phyloP scores from a whole-genome alignment of 2,797 vertebrate genomes.

The Labroides dimidiatus region DNA sequence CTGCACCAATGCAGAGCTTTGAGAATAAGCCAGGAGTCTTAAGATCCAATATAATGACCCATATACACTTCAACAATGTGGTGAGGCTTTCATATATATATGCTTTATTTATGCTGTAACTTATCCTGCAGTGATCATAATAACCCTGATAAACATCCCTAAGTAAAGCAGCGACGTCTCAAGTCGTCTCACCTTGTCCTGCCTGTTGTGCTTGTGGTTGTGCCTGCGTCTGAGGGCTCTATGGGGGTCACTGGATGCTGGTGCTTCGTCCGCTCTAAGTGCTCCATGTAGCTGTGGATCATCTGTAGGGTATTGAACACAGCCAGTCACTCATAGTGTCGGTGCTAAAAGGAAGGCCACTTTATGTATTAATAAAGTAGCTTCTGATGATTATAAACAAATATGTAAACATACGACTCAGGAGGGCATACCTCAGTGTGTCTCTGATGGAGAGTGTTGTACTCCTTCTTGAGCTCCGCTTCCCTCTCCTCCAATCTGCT shows the following conservation, averaged over 20 bases:
- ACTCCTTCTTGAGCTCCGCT: conserved; percentile 96
- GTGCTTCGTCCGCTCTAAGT: conserved; percentile 96
- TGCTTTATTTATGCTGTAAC: too few relatives aligned
- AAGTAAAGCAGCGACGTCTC: too few relatives aligned
- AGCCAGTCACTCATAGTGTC: background rate
- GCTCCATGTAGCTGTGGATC: conserved; percentile 99
- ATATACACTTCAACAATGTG: too few relatives aligned
- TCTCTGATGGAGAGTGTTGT: conserved; percentile 93
- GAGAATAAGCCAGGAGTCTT: background rate
- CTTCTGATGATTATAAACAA: too few relatives aligned
- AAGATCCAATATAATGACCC: background rate
- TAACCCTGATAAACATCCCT: too few relatives aligned
- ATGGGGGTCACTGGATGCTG: conserved; percentile 85
- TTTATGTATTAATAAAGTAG: too few relatives aligned
- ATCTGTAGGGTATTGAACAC: conserved; percentile 81
- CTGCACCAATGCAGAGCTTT: conserved; percentile 2
- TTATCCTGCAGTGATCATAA: too few relatives aligned
- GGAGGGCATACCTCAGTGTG: conserved; percentile 91
- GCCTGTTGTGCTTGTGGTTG: conserved; percentile 76
- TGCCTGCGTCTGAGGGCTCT: conserved; percentile 88
- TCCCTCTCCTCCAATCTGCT: conserved; percentile 96
- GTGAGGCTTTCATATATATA: too few relatives aligned
- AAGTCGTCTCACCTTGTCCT: conserved; percentile 88
- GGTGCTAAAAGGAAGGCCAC: background rate
- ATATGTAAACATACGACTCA: too few relatives aligned